Percentiles rank a stretch among this genome's conserved stretches.
phyloP scores from a whole-genome alignment of 2,888 invertebrate genomes.

The Microdon myrmicae region DNA sequence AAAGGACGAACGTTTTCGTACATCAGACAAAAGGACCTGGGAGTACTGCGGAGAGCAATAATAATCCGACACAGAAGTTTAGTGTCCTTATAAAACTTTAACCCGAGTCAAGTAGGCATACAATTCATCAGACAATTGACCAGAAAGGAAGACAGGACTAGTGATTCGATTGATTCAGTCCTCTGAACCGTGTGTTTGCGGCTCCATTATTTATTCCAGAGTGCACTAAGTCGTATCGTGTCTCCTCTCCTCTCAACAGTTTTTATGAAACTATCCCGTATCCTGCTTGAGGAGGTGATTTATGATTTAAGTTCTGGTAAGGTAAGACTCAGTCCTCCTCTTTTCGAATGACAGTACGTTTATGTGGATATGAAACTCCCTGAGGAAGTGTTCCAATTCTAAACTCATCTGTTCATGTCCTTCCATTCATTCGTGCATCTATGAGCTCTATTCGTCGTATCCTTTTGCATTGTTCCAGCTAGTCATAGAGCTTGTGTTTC shows the following conservation, averaged over 20 bases:
- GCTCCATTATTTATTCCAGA: conserved; percentile 47
- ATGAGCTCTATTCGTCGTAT: conserved; percentile 14
- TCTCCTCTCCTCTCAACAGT: conserved; percentile 29
- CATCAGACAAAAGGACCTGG: conserved; percentile 10
- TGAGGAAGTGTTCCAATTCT: conserved; percentile 41
- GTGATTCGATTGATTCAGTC: not conserved
- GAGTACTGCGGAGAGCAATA: conserved; percentile 7
- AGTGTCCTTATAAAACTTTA: conserved; percentile 26
- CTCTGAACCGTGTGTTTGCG: conserved; percentile 39
- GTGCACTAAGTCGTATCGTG: conserved; percentile 21
- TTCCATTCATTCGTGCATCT: conserved; percentile 26
- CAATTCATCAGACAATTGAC: conserved; percentile 42
- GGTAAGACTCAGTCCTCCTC: conserved; percentile 3
- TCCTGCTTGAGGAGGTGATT: conserved; percentile 39
- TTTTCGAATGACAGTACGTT: no score
- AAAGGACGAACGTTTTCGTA: conserved; percentile 21
- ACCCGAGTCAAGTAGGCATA: conserved; percentile 34
- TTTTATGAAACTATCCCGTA: no score
- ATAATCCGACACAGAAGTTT: conserved; percentile 1
- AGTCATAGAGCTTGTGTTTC: conserved; percentile 19
- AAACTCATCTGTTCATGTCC: conserved; percentile 38
- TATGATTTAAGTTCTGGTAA: conserved; percentile 31
- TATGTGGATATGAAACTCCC: conserved; percentile 36
- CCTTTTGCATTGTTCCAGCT: conserved; percentile 12
- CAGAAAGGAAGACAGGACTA: not conserved